Base-by-base conservation (phyloP, 2,797 vertebrate species). In the Eremophila alpestris region DNA sequence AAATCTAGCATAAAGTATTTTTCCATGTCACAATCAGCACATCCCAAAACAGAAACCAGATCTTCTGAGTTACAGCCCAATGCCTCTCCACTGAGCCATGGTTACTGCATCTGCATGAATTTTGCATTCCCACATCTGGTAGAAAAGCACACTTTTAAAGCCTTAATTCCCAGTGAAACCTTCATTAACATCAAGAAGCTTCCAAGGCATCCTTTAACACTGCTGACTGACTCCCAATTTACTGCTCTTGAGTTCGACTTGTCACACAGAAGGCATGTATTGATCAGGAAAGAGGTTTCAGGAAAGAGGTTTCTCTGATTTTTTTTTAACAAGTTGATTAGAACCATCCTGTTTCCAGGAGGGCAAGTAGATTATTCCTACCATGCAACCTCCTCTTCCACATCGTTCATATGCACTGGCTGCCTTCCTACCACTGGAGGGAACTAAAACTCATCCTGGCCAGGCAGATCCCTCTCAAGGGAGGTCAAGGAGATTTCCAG, bases 31-130 rank as follows among this genome's bases (percentile, higher is more conserved):
- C 48, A 85, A 22, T 77, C 65, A 64, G 67, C 49, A 79, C n/a
- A 87, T 71, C 65, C 49, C 54, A 65, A 70, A 91, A 30, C 69
- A 89, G 74, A 96, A 94, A 76, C 14, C 56, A 90, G 55, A 83
- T 69, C 82, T 68, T 32, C 51, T 15, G 30, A 83, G 64, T 68
- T 82, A 49, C 49, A 89, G 56, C 30, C 87, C 63, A 16, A 70
- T 76, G 70, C 17, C 20, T 68, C 58, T 78, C 49, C 38, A n/a
- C 21, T 41, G 55, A 64, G 43, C 43, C 36, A 16, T 2, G 3
- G 32, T 68, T 91, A 24, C 26, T 71, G 56, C 12, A 6, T 68
- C 62, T 89, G 48, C 48, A 49, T 68, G 65, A 32, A 87, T 92
- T 89, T 78, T 87, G 55, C 49, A 65, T 83, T 80, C n/a, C 65